Evolutionary conservation across 2,888 invertebrate genomes (phyloP), one percentile per base, ranked within the genome.

Genomic region (Criorhina ranunculi): DNA sequence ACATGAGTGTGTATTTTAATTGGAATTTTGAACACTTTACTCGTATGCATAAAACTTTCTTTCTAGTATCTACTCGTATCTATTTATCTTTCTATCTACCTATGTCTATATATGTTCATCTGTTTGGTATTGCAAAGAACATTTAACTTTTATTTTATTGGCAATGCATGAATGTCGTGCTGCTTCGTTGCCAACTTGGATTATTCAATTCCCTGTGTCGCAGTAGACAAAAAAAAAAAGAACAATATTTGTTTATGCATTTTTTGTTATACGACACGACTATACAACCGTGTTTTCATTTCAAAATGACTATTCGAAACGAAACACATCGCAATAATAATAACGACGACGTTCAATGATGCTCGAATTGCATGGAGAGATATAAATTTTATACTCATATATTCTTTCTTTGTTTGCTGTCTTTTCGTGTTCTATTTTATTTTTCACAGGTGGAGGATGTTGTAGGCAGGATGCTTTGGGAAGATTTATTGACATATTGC

Each of bases 401-500:
- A 83, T 78, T 62, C 35, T 35, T n/a, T 31, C n/a, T 51, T 62
- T 35, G 51, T 70, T 37, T 72, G 62, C 33, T 24, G 24, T 24
- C 24, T 4, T 12, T 44, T 73, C 11, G 42, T 49, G 9, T 57
- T 46, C 46, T 12, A 60, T 69, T 69, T 15, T 12, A 57, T 49
- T 57, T 31, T 33, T 19, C 4, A 67, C 53, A 75, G 37, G 59
- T 51, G 40, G 31, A 59, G 73, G 51, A 57, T 64, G 55, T 35
- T 64, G 55, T 35, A 17, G 44, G 31, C 44, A 31, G 40, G 8
- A 44, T 66, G 46, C 60, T 60, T 66, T 60, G 24, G n/a, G 35
- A 78, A 66, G 57, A 83, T 79, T 69, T 79, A 79, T 79, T 79
- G 79, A 69, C 79, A 75, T 85, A 85, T 75, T 85, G 83, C 83